phyloP scores from a whole-genome alignment of 2,797 vertebrate genomes.

The Diplodus sargus region DNA sequence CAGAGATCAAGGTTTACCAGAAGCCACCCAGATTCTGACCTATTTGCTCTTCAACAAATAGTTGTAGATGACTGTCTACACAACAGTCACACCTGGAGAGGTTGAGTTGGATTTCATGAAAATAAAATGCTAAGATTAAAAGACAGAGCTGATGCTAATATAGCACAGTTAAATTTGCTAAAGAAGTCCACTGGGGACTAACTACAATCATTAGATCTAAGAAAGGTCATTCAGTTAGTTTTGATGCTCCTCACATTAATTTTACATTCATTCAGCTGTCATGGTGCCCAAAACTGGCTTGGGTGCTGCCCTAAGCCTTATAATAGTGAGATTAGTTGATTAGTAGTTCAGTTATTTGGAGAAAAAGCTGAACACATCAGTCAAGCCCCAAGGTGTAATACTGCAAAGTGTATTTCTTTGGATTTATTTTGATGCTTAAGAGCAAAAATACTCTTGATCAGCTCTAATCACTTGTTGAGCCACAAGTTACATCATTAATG shows the following conservation, averaged over 20 bases:
- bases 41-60: neutral
- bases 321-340: no score
- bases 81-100: no score
- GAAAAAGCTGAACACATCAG: neutral
- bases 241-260: no score
- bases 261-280: no score
- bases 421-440: neutral
- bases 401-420: neutral
- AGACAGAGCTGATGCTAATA: neutral
- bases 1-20: neutral
- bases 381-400: neutral
- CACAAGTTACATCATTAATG: neutral
- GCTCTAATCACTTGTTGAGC: neutral
- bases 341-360: slow-evolving; percentile 10
- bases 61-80: neutral
- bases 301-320: no score
- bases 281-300: no score
- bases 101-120: neutral
- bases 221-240: no score
- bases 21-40: neutral
- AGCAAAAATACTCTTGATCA: neutral
- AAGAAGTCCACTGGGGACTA: no score
- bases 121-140: neutral
- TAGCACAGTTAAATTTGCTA: neutral
- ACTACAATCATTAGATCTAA: no score